Evolutionary conservation across 2,797 vertebrate genomes (phyloP).

Genomic region (Remorina albescens): DNA sequence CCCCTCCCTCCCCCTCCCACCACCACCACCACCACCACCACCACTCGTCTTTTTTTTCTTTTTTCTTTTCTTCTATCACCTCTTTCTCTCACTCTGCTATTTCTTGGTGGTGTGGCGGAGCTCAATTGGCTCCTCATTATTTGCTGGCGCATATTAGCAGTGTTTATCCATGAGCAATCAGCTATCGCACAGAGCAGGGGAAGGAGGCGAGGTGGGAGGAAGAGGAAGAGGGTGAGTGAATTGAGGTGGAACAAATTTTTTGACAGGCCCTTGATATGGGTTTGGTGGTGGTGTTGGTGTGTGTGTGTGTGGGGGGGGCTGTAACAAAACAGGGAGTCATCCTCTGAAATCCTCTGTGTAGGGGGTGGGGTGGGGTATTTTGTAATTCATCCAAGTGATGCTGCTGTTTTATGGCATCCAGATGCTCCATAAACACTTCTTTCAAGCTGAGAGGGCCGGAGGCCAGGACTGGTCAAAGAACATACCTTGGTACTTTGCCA

Average conservation of each 20-base stretch:
- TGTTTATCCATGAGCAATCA: conserved; percentile 67
- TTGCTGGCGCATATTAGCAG: conserved; percentile 53
- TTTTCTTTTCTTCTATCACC: conserved; percentile 19
- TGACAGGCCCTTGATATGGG: conserved; percentile 69
- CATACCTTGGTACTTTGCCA: background rate
- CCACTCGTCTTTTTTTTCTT: background rate
- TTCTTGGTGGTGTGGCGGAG: conserved; percentile 26
- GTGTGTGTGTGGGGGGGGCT: no score
- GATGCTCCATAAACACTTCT: background rate
- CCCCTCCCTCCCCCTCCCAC: conserved; percentile 4
- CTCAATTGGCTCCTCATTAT: conserved; percentile 62
- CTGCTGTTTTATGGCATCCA: conserved; percentile 14
- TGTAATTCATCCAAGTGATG: conserved; percentile 27
- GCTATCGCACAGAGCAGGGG: conserved; percentile 39
- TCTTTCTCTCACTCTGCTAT: conserved; percentile 18
- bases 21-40: background rate
- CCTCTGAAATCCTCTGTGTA: conserved; percentile 40
- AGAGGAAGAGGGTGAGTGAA: conserved; percentile 46
- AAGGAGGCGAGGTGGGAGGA: conserved; percentile 35
- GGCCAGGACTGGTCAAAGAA: background rate
- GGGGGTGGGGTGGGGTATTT: background rate
- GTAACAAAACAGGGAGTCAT: conserved; percentile 45
- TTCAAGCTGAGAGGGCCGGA: background rate
- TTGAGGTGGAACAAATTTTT: conserved; percentile 69
- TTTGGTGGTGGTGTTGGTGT: no score